These are phyloP conservation scores for Panagrolaimus sp. DNA, from an alignment of 1,140 invertebrate genomes.

Conservation along the genomic window DNA sequence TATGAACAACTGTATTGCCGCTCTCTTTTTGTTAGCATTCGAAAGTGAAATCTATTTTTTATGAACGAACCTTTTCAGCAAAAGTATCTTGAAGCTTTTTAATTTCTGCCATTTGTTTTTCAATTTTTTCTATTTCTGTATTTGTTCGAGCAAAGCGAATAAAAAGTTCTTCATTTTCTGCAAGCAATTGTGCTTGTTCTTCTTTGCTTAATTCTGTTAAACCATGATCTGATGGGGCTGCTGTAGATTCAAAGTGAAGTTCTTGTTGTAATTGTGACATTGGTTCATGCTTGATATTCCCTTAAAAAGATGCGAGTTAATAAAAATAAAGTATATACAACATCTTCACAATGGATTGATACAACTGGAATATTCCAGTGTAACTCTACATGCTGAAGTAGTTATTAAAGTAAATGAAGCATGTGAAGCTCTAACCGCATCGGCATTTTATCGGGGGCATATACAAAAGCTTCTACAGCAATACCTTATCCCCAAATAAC, in stretches of 20 bases:
- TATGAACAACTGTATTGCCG: too few species aligned
- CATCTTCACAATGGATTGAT: too few species aligned
- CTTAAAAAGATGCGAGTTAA: background rate
- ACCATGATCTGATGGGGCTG: background rate
- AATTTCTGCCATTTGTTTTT: conserved; percentile 88
- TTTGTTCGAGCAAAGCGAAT: conserved; percentile 38
- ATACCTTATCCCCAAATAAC: too few species aligned
- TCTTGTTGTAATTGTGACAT: background rate
- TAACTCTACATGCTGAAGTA: too few species aligned
- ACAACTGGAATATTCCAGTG: too few species aligned
- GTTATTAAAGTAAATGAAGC: too few species aligned
- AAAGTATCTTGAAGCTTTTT: conserved; percentile 92
- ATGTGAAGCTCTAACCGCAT: too few species aligned
- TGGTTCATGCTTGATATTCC: background rate
- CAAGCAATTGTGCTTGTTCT: conserved; percentile 39
- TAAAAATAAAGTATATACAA: background rate
- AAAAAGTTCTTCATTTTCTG: conserved; percentile 44
- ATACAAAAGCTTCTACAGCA: too few species aligned
- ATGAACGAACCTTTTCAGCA: conserved; percentile 91
- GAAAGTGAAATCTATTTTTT: too few species aligned
- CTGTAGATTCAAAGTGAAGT: background rate
- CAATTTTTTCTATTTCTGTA: conserved; percentile 58
- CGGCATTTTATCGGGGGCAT: too few species aligned
- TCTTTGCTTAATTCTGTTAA: conserved; percentile 1
- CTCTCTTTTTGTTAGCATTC: too few species aligned